These are phyloP conservation scores for Scomber scombrus DNA, from an alignment of 2,113 vertebrate genomes.

Conservation along the genomic window DNA sequence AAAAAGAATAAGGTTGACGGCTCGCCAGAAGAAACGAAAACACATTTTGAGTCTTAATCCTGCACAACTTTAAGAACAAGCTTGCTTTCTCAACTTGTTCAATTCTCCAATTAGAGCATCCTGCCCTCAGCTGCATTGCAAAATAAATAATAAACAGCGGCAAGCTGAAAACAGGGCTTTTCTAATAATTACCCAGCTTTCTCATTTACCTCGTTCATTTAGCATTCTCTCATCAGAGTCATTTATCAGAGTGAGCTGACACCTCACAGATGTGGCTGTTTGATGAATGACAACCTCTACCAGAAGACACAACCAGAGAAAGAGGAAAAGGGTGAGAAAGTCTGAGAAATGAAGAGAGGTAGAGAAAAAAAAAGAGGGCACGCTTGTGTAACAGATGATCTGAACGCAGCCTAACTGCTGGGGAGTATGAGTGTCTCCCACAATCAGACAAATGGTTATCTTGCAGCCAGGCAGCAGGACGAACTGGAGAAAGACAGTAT, in stretches of 20 bases:
- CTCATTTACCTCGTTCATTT: conserved; percentile 71
- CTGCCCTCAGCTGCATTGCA: conserved; percentile 36
- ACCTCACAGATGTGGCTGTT: conserved; percentile 76
- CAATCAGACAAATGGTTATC: conserved; percentile 78
- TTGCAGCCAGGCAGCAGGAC: conserved; percentile 61
- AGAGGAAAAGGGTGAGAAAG: conserved; percentile 33
- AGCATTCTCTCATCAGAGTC: conserved; percentile 70
- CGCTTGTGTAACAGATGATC: conserved; percentile 77
- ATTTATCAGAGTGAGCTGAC: conserved; percentile 78
- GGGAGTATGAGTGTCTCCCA: conserved; percentile 69
- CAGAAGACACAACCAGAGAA: conserved; percentile 47
- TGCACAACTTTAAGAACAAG: conserved; percentile 25
- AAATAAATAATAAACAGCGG: conserved; percentile 74
- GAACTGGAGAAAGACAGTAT: conserved; percentile 37
- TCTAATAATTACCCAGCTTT: conserved; percentile 78
- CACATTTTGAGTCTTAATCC: conserved; percentile 53
- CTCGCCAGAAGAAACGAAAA: conserved; percentile 34
- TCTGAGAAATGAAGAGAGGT: conserved; percentile 44
- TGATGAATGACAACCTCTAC: conserved; percentile 77
- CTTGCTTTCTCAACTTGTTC: conserved; percentile 49
- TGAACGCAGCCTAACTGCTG: conserved; percentile 73
- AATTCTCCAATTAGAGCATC: conserved; percentile 58
- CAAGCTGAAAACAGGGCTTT: conserved; percentile 57
- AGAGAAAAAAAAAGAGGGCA: conserved; percentile 28
- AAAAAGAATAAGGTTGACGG: conserved; percentile 14